These are phyloP conservation scores for Holcopasites calliopsidis DNA, from an alignment of 1,140 invertebrate species.

Conservation along the genomic window DNA sequence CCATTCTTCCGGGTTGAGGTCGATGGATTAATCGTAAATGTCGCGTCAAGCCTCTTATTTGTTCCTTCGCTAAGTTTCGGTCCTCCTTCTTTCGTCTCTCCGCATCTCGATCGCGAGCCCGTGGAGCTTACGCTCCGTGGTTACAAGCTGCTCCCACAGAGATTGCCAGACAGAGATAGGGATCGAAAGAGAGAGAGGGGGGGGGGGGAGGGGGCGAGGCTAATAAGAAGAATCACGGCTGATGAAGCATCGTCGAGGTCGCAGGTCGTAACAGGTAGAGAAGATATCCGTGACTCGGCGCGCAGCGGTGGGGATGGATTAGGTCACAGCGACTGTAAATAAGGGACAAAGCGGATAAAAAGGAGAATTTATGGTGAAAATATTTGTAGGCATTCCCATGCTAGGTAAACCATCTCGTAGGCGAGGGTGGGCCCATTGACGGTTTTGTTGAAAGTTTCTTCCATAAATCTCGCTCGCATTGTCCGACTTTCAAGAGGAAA, in stretches of 20 bases:
- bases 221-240: neutral
- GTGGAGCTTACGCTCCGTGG: no score
- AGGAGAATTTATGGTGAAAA: constrained; percentile 71
- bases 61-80: no score
- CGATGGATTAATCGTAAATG: no score
- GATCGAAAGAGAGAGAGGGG: neutral
- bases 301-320: constrained; percentile 62
- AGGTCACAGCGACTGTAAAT: constrained; percentile 69
- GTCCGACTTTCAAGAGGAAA: constrained; percentile 78
- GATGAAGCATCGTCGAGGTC: constrained; percentile 18
- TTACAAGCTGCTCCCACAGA: no score
- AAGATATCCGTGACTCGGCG: constrained; percentile 33
- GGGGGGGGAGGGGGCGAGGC: no score
- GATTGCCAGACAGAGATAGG: no score
- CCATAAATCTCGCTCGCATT: constrained; percentile 77
- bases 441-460: constrained; percentile 79
- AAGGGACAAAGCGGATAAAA: constrained; percentile 65
- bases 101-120: no score
- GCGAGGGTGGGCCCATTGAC: constrained; percentile 74
- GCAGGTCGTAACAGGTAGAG: constrained; percentile 50
- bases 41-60: no score
- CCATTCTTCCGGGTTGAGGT: no score
- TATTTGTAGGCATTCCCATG: constrained; percentile 70
- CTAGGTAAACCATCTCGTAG: constrained; percentile 53
- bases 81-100: no score